Base-by-base conservation (phyloP, 2,888 invertebrate species). In the Chrysomela aeneicollis region DNA sequence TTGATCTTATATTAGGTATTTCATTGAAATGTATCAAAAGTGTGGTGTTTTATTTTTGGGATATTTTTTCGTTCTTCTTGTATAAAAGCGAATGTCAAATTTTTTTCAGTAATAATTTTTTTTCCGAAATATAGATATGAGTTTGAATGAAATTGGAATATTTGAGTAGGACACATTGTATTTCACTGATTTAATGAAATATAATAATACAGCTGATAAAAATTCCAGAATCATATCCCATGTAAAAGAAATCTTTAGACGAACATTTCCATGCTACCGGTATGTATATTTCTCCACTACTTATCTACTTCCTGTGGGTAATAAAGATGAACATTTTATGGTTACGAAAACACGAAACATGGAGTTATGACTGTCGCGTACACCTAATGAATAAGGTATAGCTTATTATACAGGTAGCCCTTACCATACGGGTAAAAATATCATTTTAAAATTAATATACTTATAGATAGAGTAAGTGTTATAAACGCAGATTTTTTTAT, bases 301-400 rank as follows among this genome's bases (percentile, higher is more conserved):
- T 42, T 61, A 67, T 69, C 67, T 63, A 53, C 69, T 69, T 69
- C 69, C 69, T 69, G 69, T 15, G 2, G 42, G 42, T 61, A 64
- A 69, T 69, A 69, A 69, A 69, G 63, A 42, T 59, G 58, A 66
- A 67, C 49, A 64, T 64, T 59, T 51, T 63, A 67, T 69, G 47
- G 63, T 67, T 69, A 64, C 54, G 64, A 64, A 67, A 67, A 60
- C 63, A 59, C 60, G 60, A 61, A 65, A 65, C 52, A 52, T 65
- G 51, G 58, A 53, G 59, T 54, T 64, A 62, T 64, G 59, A 59
- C 61, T 57, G 57, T 64, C 32, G 52, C 61, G 47, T 67, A 64
- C 67, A 46, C 64, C 53, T 63, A 62, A 64, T 69, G 69, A 69
- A 69, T 69, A 65, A 59, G 47, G 58, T 67, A 69, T 67, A 63